phyloP scores from a whole-genome alignment of 2,888 invertebrate genomes.

The Cinara cedri region DNA sequence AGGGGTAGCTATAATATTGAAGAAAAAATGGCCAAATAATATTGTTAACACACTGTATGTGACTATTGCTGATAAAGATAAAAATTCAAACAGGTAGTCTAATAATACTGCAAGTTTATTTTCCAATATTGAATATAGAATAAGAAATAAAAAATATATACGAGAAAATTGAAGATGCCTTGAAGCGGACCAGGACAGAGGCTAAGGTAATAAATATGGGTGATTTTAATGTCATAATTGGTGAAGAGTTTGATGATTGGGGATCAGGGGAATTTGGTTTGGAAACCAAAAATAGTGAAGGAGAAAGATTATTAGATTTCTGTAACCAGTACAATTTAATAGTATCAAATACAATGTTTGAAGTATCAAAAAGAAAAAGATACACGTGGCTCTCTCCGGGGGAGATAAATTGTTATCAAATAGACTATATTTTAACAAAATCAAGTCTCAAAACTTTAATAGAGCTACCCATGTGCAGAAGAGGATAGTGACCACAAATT shows the following conservation, averaged over 20 bases:
- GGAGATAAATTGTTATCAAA: constrained; percentile 28
- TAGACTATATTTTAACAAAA: constrained; percentile 31
- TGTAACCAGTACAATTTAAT: constrained; percentile 39
- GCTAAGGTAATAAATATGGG: constrained; percentile 23
- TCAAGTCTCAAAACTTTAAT: constrained; percentile 6
- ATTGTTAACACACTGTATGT: constrained; percentile 17
- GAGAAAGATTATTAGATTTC: constrained; percentile 9
- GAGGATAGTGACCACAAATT: constrained; percentile 27
- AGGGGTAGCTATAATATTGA: constrained; percentile 23
- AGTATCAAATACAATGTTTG: constrained; percentile 34
- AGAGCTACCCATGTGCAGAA: constrained; percentile 1
- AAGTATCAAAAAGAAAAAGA: constrained; percentile 24
- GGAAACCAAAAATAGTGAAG: constrained; percentile 26
- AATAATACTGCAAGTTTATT: constrained; percentile 27
- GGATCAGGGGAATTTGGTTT: constrained; percentile 14
- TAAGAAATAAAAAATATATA: constrained; percentile 20
- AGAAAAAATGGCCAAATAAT: constrained; percentile 30
- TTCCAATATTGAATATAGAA: constrained; percentile 26
- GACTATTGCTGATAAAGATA: constrained; percentile 38
- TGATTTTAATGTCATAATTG: not conserved
- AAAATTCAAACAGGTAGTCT: constrained; percentile 19
- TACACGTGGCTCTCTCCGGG: constrained; percentile 44
- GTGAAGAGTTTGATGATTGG: not conserved
- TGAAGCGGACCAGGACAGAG: not conserved
- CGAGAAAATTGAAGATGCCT: constrained; percentile 7